Evolutionary conservation across 2,888 invertebrate species (phyloP).

Genomic region (Nomada lathburiana): DNA sequence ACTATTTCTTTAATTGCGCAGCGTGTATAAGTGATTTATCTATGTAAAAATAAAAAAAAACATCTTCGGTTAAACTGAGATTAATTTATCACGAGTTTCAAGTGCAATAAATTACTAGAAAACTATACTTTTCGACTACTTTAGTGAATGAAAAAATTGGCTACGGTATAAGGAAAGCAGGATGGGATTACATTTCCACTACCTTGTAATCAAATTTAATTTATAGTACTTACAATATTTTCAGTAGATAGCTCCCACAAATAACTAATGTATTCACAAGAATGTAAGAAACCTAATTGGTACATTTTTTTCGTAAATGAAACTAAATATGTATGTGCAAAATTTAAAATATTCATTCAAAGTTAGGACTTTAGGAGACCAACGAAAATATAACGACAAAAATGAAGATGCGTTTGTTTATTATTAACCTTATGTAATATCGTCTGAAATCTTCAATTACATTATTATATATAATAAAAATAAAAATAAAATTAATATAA

Average conservation of each 20-base stretch:
- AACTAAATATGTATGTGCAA: neutral
- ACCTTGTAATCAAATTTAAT: constrained; percentile 51
- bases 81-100: neutral
- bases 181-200: constrained; percentile 33
- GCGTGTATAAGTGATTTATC: neutral
- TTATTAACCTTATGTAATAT: constrained; percentile 84
- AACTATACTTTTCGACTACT: neutral
- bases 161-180: constrained; percentile 18
- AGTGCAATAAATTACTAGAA: neutral
- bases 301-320: constrained; percentile 16
- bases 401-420: constrained; percentile 84
- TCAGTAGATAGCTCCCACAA: constrained; percentile 35
- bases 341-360: constrained; percentile 6
- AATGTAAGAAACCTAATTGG: constrained; percentile 32
- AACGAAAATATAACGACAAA: constrained; percentile 70
- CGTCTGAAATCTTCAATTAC: constrained; percentile 84
- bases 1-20: neutral
- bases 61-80: neutral
- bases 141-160: neutral
- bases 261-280: constrained; percentile 36
- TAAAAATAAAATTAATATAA: constrained; percentile 63
- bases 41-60: neutral
- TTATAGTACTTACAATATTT: constrained; percentile 48
- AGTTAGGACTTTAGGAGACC: constrained; percentile 37
- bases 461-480: constrained; percentile 83